phyloP scores from a whole-genome alignment of 1,140 invertebrate genomes.

The Zaprionus africanus region DNA sequence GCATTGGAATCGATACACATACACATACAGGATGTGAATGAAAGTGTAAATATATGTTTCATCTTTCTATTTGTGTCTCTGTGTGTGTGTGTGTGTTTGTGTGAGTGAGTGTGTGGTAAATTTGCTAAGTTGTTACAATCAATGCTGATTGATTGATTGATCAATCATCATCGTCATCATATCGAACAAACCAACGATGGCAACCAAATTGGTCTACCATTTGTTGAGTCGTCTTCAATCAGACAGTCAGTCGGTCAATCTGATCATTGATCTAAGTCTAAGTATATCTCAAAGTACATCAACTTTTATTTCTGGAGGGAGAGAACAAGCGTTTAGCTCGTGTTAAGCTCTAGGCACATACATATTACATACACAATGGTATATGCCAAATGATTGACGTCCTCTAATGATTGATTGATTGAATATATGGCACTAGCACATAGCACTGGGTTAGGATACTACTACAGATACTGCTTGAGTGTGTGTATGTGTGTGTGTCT shows the following conservation, averaged over 20 bases:
- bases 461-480: not conserved
- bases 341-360: constrained; percentile 68
- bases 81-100: constrained; percentile 13
- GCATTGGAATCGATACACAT: constrained; percentile 65
- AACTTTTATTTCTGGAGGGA: constrained; percentile 45
- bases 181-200: not conserved
- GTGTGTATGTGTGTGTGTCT: constrained; percentile 20
- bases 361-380: constrained; percentile 13
- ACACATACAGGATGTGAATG: constrained; percentile 8
- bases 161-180: constrained; percentile 27
- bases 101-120: constrained; percentile 19
- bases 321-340: constrained; percentile 53
- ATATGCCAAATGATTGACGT: constrained; percentile 48
- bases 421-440: constrained; percentile 43
- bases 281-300: constrained; percentile 34
- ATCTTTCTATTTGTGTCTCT: constrained; percentile 1
- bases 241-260: constrained; percentile 31
- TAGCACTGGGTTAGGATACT: constrained; percentile 33
- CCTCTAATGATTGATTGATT: constrained; percentile 48
- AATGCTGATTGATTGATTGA: constrained; percentile 36
- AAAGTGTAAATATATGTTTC: constrained; percentile 14
- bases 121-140: constrained; percentile 51
- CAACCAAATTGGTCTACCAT: constrained; percentile 13
- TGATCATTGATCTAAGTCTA: constrained; percentile 32
- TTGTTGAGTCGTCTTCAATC: constrained; percentile 28